Evolutionary conservation across 2,797 vertebrate species (phyloP), one percentile per base, ranked within the genome.

Genomic region (Fistularia commersonii): DNA sequence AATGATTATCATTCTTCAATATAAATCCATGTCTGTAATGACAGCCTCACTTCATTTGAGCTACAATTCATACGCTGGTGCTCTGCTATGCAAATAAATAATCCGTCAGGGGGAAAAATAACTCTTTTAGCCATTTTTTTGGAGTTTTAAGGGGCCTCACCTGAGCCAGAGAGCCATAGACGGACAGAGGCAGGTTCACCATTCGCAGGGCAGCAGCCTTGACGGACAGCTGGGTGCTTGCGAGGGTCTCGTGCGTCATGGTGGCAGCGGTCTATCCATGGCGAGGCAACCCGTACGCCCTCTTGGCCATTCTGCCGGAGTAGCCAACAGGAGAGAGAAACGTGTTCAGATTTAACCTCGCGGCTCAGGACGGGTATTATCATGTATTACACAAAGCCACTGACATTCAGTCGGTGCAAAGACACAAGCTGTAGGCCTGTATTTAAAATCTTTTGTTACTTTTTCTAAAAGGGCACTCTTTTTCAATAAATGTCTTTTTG

Each of bases 121-220:
- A 35, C 45, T 47, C 35, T 8, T 12, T 13, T 23, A 23, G 23
- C 23, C 23, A 4, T 23, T 23, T 23, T 23, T 23, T 2, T 4
- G 4, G 23, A 23, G 23, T 23, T 23, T 23, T 51, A 44, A 31
- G 11, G 37, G 32, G 2, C 1, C 54, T 90, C 88, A 98, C 95
- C 94, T 94, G 92, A 8, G 85, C 74, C 63, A 98, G 74, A 35
- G 93, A 93, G 73, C 79, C 80, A 66, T 86, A 96, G 84, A 95
- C 90, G 4, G 92, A 91, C 36, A 93, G 82, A 0, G 94, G 93
- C 35, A 94, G 87, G 70, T 94, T 85, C 40, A 94, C 88, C 41
- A 93, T 91, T 33, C 82, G 87, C 32, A 94, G 74, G 3, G 85
- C 92, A 8, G 84, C 88, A 0, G 87, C 72, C 85, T 89, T 94